Evolutionary conservation across 2,113 vertebrate genomes (phyloP), one percentile per base, ranked within the genome.

Genomic region (Pseudorhombus dupliciocellatus): DNA sequence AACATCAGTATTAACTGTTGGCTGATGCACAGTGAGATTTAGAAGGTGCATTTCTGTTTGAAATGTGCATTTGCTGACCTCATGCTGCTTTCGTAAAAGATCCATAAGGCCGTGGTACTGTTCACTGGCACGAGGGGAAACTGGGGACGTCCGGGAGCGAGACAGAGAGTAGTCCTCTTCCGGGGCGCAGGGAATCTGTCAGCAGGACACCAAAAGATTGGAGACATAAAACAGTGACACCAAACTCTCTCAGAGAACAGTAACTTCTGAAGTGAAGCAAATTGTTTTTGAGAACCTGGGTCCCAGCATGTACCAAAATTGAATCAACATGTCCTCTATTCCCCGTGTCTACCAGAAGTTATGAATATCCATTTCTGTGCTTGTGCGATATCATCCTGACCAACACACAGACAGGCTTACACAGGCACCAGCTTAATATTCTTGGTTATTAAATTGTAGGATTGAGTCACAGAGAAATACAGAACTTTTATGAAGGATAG

Each of bases 101-200:
- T 93, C 95, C 92, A 96, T 94, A 37, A 98, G 93, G 42, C 94
- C 91, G 0, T 87, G 75, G 34, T 95, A 98, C 87, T 94, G 94
- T 58, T 95, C 89, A 31, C 90, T 88, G 0, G 91, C 87, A 74
- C 94, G 94, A 51, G 94, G 91, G n/a, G 95, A 93, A 25, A 92
- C 54, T 2, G 84, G 91, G 0, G 92, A 93, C n/a, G 93, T 88
- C 0, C 94, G 92, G 0, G 93, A 90, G 70, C 91, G 94, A 72
- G 88, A 76, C 20, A 98, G 89, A 1, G 87, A 73, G n/a, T 95
- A 98, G 40, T 96, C 95, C 0, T 95, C 95, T 70, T 96, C 95
- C 0, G 96, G 96, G 31, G 91, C 81, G 0, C 81, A 87, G 0
- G 96, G 96, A 37, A 98, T 94, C 96, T 98, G 77, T 12, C 20